A percentile compares a stretch with the other conserved stretches of the same genome.
Evolutionary conservation across 2,888 invertebrate genomes (phyloP).

Genomic region (Diarsia rubi): DNA sequence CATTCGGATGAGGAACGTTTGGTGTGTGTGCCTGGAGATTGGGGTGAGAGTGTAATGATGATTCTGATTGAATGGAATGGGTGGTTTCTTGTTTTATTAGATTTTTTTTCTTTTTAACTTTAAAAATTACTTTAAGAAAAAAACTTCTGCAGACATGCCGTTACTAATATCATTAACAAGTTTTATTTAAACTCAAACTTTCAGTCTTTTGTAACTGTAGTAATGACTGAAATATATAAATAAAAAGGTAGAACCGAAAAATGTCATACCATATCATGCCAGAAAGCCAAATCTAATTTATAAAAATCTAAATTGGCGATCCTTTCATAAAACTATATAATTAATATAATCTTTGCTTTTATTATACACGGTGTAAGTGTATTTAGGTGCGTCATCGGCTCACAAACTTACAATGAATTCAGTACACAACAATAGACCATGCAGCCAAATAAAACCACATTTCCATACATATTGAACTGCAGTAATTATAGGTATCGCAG

Average conservation of each 20-base stretch:
- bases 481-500: not conserved
- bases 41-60: slow-evolving; percentile 29
- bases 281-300: not conserved
- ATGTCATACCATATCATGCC: not conserved
- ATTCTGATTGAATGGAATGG: slow-evolving; percentile 29
- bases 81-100: slow-evolving; percentile 39
- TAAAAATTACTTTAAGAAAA: slow-evolving; percentile 14
- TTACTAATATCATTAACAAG: not conserved
- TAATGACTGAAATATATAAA: not conserved
- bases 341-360: not conserved
- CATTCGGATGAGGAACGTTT: slow-evolving; percentile 89
- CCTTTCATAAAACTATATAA: not conserved
- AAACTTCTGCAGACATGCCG: slow-evolving; percentile 20
- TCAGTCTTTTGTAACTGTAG: not conserved
- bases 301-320: not conserved
- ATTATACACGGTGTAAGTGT: not conserved
- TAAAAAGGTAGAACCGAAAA: not conserved
- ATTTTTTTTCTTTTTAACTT: not conserved
- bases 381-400: not conserved
- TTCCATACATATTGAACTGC: not conserved
- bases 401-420: not conserved
- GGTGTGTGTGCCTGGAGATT: slow-evolving; percentile 84
- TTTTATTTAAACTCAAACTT: not conserved
- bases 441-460: not conserved
- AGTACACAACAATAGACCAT: not conserved